Percentiles rank a stretch among this genome's conserved stretches.
Evolutionary conservation across 2,888 invertebrate species (phyloP).

Genomic region (Pseudolycoriella hygida): DNA sequence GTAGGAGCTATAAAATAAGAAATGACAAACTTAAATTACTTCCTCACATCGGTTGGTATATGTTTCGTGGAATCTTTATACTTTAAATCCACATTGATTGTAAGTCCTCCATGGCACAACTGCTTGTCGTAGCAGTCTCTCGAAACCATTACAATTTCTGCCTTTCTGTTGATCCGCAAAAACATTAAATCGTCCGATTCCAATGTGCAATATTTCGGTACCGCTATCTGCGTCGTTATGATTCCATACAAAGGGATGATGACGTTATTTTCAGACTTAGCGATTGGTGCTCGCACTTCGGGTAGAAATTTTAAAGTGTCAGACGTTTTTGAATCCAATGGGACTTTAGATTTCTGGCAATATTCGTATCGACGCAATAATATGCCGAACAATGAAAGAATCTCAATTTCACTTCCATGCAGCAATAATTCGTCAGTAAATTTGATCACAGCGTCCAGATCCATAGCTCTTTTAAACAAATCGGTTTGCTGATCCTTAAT

Average conservation of each 20-base stretch:
- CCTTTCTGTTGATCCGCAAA: slow-evolving; percentile 42
- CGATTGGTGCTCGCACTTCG: slow-evolving; percentile 31
- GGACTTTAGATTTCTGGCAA: slow-evolving; percentile 35
- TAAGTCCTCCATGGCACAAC: slow-evolving; percentile 48
- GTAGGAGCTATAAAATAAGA: too few relatives aligned
- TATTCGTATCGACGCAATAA: slow-evolving; percentile 46
- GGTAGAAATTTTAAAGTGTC: slow-evolving; percentile 36
- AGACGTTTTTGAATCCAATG: slow-evolving; percentile 29
- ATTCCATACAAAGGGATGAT: slow-evolving; percentile 34
- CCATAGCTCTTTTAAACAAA: slow-evolving; percentile 33
- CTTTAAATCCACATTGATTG: slow-evolving; percentile 35
- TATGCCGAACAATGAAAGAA: slow-evolving; percentile 45
- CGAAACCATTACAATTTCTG: slow-evolving; percentile 39
- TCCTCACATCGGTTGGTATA: slow-evolving; percentile 32
- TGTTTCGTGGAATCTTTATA: slow-evolving; percentile 34
- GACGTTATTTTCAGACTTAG: slow-evolving; percentile 23
- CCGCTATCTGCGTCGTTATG: slow-evolving; percentile 44
- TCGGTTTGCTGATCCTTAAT: slow-evolving; percentile 33
- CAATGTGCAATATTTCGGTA: slow-evolving; percentile 27
- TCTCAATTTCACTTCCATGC: slow-evolving; percentile 51
- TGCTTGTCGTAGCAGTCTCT: slow-evolving; percentile 42
- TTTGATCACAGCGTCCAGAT: slow-evolving; percentile 39
- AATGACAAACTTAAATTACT: slow-evolving; percentile 20
- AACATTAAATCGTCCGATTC: slow-evolving; percentile 32
- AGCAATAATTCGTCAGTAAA: slow-evolving; percentile 47